These are phyloP conservation scores for Plodia interpunctella DNA, from an alignment of 1,140 invertebrate genomes.

Conservation along the genomic window DNA sequence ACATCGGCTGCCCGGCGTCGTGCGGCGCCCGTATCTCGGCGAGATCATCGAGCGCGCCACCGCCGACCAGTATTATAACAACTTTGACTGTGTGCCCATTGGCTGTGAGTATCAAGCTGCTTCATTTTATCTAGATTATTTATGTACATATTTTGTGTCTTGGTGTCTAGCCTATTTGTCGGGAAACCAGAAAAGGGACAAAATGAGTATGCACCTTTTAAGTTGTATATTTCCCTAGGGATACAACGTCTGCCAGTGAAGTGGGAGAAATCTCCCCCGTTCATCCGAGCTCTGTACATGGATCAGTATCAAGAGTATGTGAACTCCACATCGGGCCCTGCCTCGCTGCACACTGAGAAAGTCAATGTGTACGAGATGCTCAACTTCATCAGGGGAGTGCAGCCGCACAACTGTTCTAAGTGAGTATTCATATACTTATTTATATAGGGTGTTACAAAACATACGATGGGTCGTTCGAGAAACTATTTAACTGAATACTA, in stretches of 20 bases:
- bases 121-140: no score
- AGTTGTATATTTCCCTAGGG: conserved; percentile 76
- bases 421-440: conserved; percentile 66
- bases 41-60: conserved; percentile 96
- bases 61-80: conserved; percentile 92
- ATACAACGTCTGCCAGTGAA: conserved; percentile 88
- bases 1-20: conserved; percentile 89
- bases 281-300: conserved; percentile 84
- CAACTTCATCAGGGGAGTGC: conserved; percentile 87
- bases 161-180: no score
- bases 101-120: no score
- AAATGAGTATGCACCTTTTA: background rate
- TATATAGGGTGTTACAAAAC: no score
- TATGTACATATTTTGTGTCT: no score
- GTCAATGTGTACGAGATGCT: conserved; percentile 87
- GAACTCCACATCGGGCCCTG: conserved; percentile 81
- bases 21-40: conserved; percentile 93
- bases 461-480: no score
- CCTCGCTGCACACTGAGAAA: conserved; percentile 79
- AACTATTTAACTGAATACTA: no score
- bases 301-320: conserved; percentile 86
- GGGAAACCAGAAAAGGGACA: no score
- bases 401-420: conserved; percentile 83
- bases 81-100: conserved; percentile 94
- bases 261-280: conserved; percentile 83